Percentiles rank a stretch among this genome's conserved stretches.
These are phyloP conservation scores for Potamarius usumacintae DNA, from an alignment of 2,113 vertebrate genomes.

Conservation along the genomic window DNA sequence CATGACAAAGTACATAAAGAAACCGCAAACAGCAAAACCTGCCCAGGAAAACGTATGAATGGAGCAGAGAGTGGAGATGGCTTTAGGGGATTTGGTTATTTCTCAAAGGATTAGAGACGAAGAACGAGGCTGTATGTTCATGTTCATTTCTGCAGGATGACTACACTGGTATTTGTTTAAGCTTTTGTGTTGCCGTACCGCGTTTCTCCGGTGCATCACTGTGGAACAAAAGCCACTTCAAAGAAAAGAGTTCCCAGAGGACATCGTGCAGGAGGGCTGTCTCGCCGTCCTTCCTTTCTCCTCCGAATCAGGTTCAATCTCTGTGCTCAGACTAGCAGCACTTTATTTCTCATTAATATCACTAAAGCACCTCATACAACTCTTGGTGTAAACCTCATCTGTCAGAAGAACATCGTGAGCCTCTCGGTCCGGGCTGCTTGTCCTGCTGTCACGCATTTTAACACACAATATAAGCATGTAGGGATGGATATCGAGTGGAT, in stretches of 20 bases:
- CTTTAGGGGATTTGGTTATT: not conserved
- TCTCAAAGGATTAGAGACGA: not conserved
- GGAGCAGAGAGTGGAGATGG: not conserved
- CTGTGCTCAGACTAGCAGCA: conserved; percentile 13
- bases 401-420: not conserved
- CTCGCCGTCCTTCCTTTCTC: conserved; percentile 22
- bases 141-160: not conserved
- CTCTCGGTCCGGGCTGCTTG: not conserved
- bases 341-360: conserved; percentile 37
- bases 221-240: conserved; percentile 4
- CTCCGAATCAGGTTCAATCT: conserved; percentile 9
- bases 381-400: not conserved
- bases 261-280: conserved; percentile 34
- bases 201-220: not conserved
- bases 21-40: not conserved
- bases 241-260: conserved; percentile 23
- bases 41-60: not conserved
- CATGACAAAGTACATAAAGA: not conserved
- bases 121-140: not conserved
- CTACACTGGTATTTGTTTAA: conserved; percentile 9
- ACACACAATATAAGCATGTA: not conserved
- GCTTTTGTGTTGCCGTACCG: conserved; percentile 16
- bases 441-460: not conserved
- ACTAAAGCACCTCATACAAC: not conserved
- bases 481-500: not conserved